These are phyloP conservation scores for Peribatodes rhomboidaria DNA, from an alignment of 2,888 invertebrate genomes.

Conservation along the genomic window DNA sequence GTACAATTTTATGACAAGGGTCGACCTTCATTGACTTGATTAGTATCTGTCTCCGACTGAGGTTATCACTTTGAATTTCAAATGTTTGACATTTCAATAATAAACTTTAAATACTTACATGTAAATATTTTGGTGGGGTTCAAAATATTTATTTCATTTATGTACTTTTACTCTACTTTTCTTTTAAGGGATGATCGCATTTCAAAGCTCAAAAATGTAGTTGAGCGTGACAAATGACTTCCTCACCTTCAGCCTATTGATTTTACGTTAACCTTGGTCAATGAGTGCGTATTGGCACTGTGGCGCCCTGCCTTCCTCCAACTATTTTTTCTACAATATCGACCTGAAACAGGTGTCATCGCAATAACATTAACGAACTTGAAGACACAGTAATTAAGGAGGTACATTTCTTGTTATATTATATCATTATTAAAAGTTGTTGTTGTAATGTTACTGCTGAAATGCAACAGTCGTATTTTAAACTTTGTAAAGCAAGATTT, in stretches of 20 bases:
- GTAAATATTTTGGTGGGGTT: conserved; percentile 13
- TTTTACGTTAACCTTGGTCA: conserved; percentile 15
- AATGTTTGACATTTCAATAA: conserved; percentile 46
- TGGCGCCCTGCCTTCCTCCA: not conserved
- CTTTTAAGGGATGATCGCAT: not conserved
- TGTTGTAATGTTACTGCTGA: conserved; percentile 22
- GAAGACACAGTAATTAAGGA: too few species aligned
- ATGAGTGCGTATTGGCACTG: conserved; percentile 3
- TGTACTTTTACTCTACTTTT: not conserved
- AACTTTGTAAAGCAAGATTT: conserved; percentile 42
- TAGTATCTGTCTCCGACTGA: conserved; percentile 53
- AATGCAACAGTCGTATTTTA: conserved; percentile 35
- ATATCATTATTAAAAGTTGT: not conserved
- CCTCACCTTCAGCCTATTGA: conserved; percentile 23
- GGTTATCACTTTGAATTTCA: conserved; percentile 56
- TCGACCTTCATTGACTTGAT: conserved; percentile 62
- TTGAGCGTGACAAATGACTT: not conserved
- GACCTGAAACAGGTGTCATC: not conserved
- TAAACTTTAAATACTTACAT: conserved; percentile 30
- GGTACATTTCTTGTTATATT: not conserved
- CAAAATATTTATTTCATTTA: not conserved
- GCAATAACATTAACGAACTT: not conserved
- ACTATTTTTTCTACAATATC: conserved; percentile 4
- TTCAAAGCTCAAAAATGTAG: not conserved
- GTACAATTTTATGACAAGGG: conserved; percentile 70